Percentiles rank a stretch among this genome's conserved stretches.
These are phyloP conservation scores for Erythrocebus patas DNA, from an alignment of 2,113 vertebrate species.

Conservation along the genomic window DNA sequence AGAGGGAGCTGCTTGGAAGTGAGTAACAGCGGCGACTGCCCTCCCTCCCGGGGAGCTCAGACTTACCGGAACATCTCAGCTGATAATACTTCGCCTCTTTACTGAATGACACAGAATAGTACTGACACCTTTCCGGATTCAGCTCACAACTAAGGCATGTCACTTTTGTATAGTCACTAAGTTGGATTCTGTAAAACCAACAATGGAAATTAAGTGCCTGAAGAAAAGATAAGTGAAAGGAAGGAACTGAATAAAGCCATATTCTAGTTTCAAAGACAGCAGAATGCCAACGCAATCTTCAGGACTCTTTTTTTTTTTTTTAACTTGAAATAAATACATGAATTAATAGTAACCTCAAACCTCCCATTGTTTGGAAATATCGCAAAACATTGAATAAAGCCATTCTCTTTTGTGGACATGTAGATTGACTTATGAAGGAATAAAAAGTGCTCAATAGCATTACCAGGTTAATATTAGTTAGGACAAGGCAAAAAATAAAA, in stretches of 20 bases:
- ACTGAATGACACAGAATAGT: slow-evolving; percentile 94
- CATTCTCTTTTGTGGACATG: neutral
- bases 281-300: neutral
- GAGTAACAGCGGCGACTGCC: neutral
- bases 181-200: slow-evolving; percentile 84
- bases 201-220: slow-evolving; percentile 37
- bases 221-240: neutral
- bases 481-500: neutral
- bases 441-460: neutral
- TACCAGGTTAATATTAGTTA: neutral
- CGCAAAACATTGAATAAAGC: neutral
- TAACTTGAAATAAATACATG: neutral
- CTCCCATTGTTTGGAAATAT: neutral
- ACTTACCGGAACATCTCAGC: slow-evolving; percentile 94
- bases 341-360: neutral
- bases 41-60: slow-evolving; percentile 7
- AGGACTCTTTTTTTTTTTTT: neutral
- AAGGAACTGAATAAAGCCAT: neutral
- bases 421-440: neutral
- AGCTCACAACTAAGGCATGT: slow-evolving; percentile 91
- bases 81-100: slow-evolving; percentile 89
- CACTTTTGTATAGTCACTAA: slow-evolving; percentile 74
- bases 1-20: neutral
- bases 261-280: neutral
- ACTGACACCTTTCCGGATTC: slow-evolving; percentile 89